Percentiles rank a stretch among this genome's conserved stretches.
phyloP scores from a whole-genome alignment of 1,140 invertebrate species.

The Drosophila quadrilineata region DNA sequence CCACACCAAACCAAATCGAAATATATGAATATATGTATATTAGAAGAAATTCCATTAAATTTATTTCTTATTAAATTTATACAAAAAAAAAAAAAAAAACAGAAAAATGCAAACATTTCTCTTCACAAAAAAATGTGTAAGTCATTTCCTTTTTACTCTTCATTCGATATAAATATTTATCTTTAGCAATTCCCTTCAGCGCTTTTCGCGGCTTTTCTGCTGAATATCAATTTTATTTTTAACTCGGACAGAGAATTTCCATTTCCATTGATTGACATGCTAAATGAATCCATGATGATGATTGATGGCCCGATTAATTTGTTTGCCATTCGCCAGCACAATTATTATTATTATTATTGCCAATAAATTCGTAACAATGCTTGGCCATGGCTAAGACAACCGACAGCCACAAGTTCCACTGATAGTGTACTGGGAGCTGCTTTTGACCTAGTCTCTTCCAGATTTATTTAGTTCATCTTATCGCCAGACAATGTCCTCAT shows the following conservation, averaged over 20 bases:
- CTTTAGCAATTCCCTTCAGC: background rate
- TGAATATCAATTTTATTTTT: conserved; percentile 23
- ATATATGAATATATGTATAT: conserved; percentile 47
- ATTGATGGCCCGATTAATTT: conserved; percentile 47
- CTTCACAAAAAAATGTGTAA: too few relatives aligned
- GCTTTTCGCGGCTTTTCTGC: conserved; percentile 8
- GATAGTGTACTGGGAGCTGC: conserved; percentile 1
- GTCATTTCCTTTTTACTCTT: conserved; percentile 1
- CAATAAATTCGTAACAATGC: background rate
- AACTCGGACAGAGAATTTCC: conserved; percentile 2
- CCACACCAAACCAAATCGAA: conserved; percentile 44
- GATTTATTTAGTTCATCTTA: conserved; percentile 26
- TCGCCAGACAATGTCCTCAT: background rate
- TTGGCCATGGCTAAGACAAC: background rate
- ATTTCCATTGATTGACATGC: conserved; percentile 44
- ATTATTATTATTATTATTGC: background rate
- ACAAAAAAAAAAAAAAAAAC: too few relatives aligned
- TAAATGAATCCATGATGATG: conserved; percentile 45
- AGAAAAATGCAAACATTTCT: too few relatives aligned
- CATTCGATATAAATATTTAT: conserved; percentile 11
- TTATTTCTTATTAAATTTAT: background rate
- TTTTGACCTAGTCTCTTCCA: conserved; percentile 21
- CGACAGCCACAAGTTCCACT: conserved; percentile 9
- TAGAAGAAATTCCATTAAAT: conserved; percentile 9
- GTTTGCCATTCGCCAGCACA: conserved; percentile 6